Percentiles rank a stretch among this genome's conserved stretches.
Evolutionary conservation across 2,888 invertebrate species (phyloP).

Genomic region (Epinotia nisella): DNA sequence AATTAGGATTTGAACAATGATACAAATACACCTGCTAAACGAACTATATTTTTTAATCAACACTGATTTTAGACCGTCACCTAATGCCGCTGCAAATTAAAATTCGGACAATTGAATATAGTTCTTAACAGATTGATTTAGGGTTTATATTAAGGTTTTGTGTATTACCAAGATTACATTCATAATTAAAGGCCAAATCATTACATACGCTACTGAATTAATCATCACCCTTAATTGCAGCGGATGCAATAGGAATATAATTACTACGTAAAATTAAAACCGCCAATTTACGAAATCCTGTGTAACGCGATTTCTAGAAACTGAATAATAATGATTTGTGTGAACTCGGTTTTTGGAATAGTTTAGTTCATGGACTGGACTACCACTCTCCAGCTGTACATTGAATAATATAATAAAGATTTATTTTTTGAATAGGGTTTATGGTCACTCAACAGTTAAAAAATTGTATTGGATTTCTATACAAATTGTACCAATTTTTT

Average conservation of each 20-base stretch:
- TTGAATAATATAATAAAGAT: too few relatives aligned
- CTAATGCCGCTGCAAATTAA: background rate
- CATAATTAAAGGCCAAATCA: slow-evolving; percentile 31
- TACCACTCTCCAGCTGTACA: too few relatives aligned
- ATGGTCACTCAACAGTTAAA: too few relatives aligned
- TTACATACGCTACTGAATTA: slow-evolving; percentile 33
- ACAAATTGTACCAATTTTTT: too few relatives aligned
- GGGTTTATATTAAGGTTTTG: background rate
- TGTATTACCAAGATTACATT: background rate
- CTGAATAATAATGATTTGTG: background rate
- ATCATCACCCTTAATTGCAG: slow-evolving; percentile 44
- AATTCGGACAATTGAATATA: background rate
- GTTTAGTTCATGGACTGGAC: background rate
- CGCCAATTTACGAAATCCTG: slow-evolving; percentile 42
- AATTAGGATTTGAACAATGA: too few relatives aligned
- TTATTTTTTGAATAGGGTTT: too few relatives aligned
- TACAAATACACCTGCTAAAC: too few relatives aligned
- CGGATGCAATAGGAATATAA: slow-evolving; percentile 57
- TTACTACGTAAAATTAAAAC: slow-evolving; percentile 47
- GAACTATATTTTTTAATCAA: background rate
- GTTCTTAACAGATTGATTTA: background rate
- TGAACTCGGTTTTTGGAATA: background rate
- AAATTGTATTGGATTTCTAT: too few relatives aligned
- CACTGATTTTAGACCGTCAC: background rate
- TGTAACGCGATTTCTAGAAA: slow-evolving; percentile 17